A percentile compares a stretch with the other conserved stretches of the same genome.
Evolutionary conservation across 2,888 invertebrate genomes (phyloP).

Genomic region (Lycocerus yunnanus): DNA sequence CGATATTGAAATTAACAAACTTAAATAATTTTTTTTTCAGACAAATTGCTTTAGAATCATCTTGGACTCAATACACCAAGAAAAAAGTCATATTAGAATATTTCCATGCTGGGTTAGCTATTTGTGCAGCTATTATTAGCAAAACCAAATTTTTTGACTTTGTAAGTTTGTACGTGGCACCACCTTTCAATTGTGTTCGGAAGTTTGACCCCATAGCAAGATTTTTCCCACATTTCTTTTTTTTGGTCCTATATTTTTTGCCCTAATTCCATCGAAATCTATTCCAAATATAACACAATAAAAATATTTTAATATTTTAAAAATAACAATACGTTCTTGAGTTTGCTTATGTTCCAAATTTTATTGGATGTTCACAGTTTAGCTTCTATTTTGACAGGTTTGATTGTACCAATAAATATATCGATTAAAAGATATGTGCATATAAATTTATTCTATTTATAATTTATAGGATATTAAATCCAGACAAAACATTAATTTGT

Average conservation of each 20-base stretch:
- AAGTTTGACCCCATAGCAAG: too few species aligned
- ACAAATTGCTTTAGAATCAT: too few species aligned
- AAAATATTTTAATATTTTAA: neutral
- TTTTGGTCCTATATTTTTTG: neutral
- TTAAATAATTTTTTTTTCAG: too few species aligned
- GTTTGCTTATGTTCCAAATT: neutral
- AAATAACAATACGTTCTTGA: neutral
- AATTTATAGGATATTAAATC: slow-evolving; percentile 18
- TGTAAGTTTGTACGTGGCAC: too few species aligned
- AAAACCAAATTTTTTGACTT: too few species aligned
- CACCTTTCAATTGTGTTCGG: too few species aligned
- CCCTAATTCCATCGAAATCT: neutral
- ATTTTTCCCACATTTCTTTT: too few species aligned
- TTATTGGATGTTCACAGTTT: neutral
- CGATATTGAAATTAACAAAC: too few species aligned
- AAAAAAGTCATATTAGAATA: too few species aligned
- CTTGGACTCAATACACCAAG: too few species aligned
- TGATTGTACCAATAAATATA: neutral
- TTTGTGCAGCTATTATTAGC: too few species aligned
- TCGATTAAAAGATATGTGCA: neutral
- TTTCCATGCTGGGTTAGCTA: too few species aligned
- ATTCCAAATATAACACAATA: neutral
- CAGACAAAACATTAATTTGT: slow-evolving; percentile 29
- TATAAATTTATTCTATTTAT: slow-evolving; percentile 11
- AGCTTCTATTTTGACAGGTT: neutral